Conservation (phyloP, 2,113 vertebrate species). For the Pedetes capensis region DNA sequence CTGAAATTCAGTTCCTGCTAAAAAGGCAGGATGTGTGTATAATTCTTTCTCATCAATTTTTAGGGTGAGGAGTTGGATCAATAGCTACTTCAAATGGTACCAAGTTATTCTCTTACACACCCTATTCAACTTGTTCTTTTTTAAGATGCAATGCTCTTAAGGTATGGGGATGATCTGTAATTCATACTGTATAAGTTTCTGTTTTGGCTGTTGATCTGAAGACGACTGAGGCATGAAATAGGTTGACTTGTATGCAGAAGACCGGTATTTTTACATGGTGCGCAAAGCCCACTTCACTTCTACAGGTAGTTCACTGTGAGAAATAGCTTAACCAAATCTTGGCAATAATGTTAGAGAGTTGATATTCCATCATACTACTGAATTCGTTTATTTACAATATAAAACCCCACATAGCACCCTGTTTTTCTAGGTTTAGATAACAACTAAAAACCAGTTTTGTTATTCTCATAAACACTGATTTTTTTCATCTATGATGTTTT, state of each 20-base stretch:
- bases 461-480: neutral
- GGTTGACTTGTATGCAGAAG: neutral
- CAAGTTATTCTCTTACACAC: neutral
- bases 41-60: conserved; percentile 30
- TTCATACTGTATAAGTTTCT: neutral
- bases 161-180: neutral
- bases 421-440: neutral
- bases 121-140: neutral
- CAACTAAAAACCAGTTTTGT: neutral
- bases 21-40: neutral
- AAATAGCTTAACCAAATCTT: neutral
- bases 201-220: neutral
- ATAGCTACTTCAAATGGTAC: neutral
- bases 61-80: conserved; percentile 16
- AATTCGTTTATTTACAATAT: conserved; percentile 7
- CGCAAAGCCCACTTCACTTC: neutral
- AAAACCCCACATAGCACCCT: neutral
- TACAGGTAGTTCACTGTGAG: neutral
- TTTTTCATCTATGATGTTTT: conserved; percentile 8
- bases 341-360: conserved; percentile 37
- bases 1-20: conserved; percentile 15
- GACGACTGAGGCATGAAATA: neutral
- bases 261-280: neutral
- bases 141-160: neutral
- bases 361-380: neutral